Evolutionary conservation across 2,113 vertebrate genomes (phyloP), one percentile per base, ranked within the genome.

Genomic region (Rhinogobius similis): DNA sequence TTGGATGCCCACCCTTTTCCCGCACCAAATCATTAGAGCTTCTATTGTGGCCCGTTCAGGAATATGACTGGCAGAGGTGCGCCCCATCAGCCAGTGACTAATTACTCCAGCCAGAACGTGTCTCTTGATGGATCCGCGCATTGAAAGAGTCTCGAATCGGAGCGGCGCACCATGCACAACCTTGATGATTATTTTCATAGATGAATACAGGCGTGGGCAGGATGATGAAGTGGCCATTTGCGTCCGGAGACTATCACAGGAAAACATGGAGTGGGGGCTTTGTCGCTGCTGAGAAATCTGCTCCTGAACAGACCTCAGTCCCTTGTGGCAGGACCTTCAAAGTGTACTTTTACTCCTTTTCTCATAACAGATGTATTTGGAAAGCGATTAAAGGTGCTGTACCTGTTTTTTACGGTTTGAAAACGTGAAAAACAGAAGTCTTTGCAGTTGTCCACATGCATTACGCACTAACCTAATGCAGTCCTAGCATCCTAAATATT

Each of bases 101-200:
- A 98, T 97, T 97, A 97, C 94, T 94, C 88, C 93, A 92, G 87
- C 93, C 90, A 85, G 91, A 93, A 93, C 91, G 67, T 77, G 88
- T 48, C 56, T 77, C 70, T 94, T 96, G 96, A 97, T 97, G 95
- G 96, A 97, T 97, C 94, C 94, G 91, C 89, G 94, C 91, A 95
- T 95, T 96, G 69, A 82, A 82, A 55, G 74, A 68, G 74, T 91
- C 92, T 93, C 90, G 93, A 95, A 95, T 96, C 91, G 85, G 90
- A 90, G 94, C 93, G 89, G 92, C 90, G 93, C 90, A 85, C 88
- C 92, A 23, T 90, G 80, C 93, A 93, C 95, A 93, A 93, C 94
- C 95, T 95, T 94, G 93, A 96, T 97, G 95, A 96, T 97, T 95
- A 97, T 98, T 98, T 97, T 95, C 92, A 92, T 95, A 83, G 96